phyloP scores from a whole-genome alignment of 2,113 vertebrate species.

The Sialia sialis region DNA sequence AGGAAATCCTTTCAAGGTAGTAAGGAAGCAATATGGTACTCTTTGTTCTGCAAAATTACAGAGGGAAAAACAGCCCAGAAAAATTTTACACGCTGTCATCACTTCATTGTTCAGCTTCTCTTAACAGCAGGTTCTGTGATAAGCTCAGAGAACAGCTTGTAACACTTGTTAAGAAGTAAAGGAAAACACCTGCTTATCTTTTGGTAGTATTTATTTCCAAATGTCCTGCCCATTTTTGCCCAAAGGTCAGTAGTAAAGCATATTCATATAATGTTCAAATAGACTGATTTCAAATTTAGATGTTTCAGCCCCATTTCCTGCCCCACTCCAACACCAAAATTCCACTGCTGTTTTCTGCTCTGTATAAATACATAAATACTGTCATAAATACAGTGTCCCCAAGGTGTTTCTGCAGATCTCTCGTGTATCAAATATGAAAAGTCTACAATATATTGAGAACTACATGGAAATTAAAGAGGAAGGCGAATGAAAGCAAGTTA shows the following conservation, averaged over 20 bases:
- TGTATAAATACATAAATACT: background rate
- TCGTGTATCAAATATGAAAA: background rate
- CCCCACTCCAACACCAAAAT: background rate
- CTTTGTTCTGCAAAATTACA: background rate
- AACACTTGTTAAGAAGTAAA: background rate
- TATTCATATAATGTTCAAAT: background rate
- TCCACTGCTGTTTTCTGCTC: background rate
- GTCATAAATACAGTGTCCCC: background rate
- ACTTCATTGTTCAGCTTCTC: background rate
- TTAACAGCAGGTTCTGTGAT: background rate
- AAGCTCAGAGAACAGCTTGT: background rate
- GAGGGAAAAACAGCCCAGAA: background rate
- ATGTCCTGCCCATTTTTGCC: background rate
- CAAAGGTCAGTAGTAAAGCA: background rate
- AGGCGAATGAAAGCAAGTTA: background rate
- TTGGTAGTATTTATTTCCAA: background rate
- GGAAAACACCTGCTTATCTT: background rate
- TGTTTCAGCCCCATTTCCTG: background rate
- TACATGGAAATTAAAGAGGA: background rate
- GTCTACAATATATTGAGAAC: background rate
- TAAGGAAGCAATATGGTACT: background rate
- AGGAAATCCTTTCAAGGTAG: background rate
- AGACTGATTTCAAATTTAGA: background rate
- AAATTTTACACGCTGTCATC: background rate
- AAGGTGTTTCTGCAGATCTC: background rate